Base-by-base conservation (phyloP, 2,888 invertebrate genomes). In the Plagodis dolabraria region DNA sequence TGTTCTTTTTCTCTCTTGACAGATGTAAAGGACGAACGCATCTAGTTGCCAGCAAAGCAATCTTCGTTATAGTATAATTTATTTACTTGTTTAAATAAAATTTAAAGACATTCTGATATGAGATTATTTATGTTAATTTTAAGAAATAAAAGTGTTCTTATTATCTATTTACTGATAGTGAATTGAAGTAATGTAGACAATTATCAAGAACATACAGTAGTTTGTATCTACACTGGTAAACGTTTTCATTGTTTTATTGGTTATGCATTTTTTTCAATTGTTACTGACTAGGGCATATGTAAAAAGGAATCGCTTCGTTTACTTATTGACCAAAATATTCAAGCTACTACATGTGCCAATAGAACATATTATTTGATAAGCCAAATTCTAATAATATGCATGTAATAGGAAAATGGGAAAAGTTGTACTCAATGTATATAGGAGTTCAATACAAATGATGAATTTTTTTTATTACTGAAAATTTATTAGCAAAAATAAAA, bases 11-110 rank as follows among this genome's bases (percentile, higher is more conserved):
- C 92, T 90, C 86, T 89, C 85, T 61, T 61, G 91, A 76, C 95
- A 96, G 96, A 96, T 95, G 95, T 95, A 86, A 95, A 95, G 90
- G 95, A 95, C 85, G 95, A 95, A 92, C 95, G 94, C 93, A 95
- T 95, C 93, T 96, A 93, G 94, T 81, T 85, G 76, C 76, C 76
- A 40, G 80, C 86, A 82, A 80, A 80, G 79, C 81, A 81, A 81
- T 77, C 84, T 78, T 71, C 85, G 73, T 77, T 82, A 46, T 61
- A 55, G 7, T 44, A 43, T 51, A 50, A 33, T 48, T 36, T 6
- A 46, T 49, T 53, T 42, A 55, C 12, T 49, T 45, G 44, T 33
- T 12, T 42, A 33, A 34, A 46, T 22, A 9, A 34, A 33, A 34
- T 43, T 51, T 69, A 63, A 70, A 67, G 67, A 70, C 68, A 72